Evolutionary conservation across 1,140 invertebrate genomes (phyloP), one percentile per base, ranked within the genome.

Genomic region (Carcinoscorpius rotundicauda): DNA sequence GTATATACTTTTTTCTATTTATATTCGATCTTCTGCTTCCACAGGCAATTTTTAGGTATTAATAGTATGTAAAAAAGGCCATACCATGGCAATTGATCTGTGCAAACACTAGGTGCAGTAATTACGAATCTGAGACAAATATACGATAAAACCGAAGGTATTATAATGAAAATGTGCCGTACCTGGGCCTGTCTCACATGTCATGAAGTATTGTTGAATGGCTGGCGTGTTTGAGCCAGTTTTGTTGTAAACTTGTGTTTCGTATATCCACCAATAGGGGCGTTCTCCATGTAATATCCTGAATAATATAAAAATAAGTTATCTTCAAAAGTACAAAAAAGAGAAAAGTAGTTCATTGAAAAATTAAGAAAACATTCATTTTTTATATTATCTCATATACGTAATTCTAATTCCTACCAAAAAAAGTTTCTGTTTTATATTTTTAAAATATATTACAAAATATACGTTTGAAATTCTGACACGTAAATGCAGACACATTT

Each of bases 191-290:
- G 83, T 84, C 75, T 85, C 84, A 73, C 84, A 85, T 0, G 83
- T 85, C 49, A 83, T 76, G 0, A 72, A 67, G 48, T 78, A 82
- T 72, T 85, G 83, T 6, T 77, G 58, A 49, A 85, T 69, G 5
- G 71, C 75, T 78, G 64, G 68, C 65, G 68, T 52, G 5, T 10
- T 57, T 2, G 67, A 56, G 50, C 60, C 60, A 6, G 66, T 67
- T 53, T 59, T 66, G n/a, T 64, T 69, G 49, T 69, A 67, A 0
- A 71, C 66, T 9, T 62, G 53, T 4, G 67, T 79, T 67, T 84
- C 81, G n/a, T 76, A 74, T 3, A 85, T 77, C 83, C 84, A 86
- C 84, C 84, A 86, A 69, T 82, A 86, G 4, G 85, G 85, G 49
- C 85, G 76, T 64, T 84, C 80, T 70, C 85, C 84, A 74, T 80